Percentiles rank a stretch among this genome's conserved stretches.
phyloP scores from a whole-genome alignment of 2,113 vertebrate genomes.

The Aspiorhynchus laticeps region DNA sequence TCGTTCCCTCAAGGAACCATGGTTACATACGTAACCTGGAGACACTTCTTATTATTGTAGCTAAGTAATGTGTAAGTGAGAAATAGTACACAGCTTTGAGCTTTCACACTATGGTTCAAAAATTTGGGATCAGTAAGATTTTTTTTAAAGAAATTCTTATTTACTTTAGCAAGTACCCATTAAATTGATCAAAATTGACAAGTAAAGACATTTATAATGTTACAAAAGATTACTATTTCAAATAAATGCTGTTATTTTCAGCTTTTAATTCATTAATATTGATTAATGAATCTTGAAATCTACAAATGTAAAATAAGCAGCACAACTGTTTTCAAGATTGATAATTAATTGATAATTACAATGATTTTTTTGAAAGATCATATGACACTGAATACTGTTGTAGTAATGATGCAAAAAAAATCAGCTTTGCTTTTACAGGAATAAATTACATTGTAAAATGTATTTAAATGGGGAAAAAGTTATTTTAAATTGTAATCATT shows the following conservation, averaged over 20 bases:
- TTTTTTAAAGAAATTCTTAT: neutral
- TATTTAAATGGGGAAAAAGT: neutral
- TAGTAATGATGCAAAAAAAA: too few relatives aligned
- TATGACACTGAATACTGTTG: neutral
- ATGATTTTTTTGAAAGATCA: neutral
- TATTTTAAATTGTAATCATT: neutral
- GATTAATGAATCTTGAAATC: neutral
- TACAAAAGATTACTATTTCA: neutral
- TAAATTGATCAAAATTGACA: neutral
- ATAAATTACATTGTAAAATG: too few relatives aligned
- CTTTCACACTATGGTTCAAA: neutral
- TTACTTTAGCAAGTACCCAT: neutral
- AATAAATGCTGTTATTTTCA: neutral
- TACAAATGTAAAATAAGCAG: neutral
- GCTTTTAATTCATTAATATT: neutral
- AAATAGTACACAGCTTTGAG: neutral
- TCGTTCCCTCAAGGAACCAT: too few relatives aligned
- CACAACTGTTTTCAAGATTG: neutral
- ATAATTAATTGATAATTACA: neutral
- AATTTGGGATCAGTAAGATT: neutral
- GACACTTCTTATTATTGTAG: neutral
- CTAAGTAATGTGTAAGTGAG: constrained; percentile 1
- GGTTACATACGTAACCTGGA: too few relatives aligned
- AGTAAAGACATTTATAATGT: neutral
- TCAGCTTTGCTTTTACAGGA: too few relatives aligned